A percentile compares a stretch with the other conserved stretches of the same genome.
phyloP scores from a whole-genome alignment of 2,113 vertebrate species.

The Felis chaus region DNA sequence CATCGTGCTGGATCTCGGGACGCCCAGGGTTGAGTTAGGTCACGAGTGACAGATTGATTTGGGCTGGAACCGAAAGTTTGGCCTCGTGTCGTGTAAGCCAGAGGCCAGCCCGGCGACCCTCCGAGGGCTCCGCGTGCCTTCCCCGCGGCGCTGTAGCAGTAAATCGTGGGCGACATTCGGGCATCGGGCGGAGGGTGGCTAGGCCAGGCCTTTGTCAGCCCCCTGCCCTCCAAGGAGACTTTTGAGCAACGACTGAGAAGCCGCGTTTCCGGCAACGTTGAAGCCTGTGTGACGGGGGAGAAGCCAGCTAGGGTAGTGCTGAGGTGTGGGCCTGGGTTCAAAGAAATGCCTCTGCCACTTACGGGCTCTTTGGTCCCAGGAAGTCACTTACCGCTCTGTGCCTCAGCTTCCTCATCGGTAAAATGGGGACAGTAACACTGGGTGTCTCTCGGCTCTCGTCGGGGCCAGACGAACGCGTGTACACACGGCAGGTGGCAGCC shows the following conservation, averaged over 20 bases:
- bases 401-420: conserved; percentile 3
- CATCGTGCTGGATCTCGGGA: neutral
- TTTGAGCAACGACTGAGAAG: neutral
- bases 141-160: rapidly evolving
- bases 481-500: neutral
- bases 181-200: neutral
- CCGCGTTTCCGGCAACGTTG: neutral
- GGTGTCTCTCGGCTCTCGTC: neutral
- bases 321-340: neutral
- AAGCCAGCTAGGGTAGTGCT: neutral
- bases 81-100: neutral
- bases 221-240: neutral
- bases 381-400: neutral
- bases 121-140: neutral
- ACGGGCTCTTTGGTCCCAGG: neutral
- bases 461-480: neutral
- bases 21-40: too few species aligned
- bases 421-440: neutral
- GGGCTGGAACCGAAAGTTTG: neutral
- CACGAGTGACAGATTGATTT: neutral
- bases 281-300: neutral
- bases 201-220: neutral
- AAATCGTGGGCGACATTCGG: neutral
- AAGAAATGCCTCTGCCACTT: neutral
- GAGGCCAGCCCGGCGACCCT: neutral